phyloP scores from a whole-genome alignment of 2,797 vertebrate species.

The Furcifer pardalis region DNA sequence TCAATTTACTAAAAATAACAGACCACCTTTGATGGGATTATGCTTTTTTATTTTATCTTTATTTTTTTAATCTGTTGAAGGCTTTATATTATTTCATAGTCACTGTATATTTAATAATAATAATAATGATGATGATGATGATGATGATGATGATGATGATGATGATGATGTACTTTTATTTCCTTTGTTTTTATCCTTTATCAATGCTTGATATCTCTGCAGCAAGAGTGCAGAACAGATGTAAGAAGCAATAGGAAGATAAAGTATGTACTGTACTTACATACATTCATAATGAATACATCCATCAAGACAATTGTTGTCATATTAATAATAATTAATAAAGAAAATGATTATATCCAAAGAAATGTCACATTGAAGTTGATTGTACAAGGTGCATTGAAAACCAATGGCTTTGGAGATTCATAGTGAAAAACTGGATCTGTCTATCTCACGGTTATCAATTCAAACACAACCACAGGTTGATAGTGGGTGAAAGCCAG shows the following conservation, averaged over 20 bases:
- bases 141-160: no score
- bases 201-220: background rate
- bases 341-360: constrained; percentile 41
- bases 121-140: no score
- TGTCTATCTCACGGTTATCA: constrained; percentile 71
- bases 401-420: constrained; percentile 66
- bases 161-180: constrained; percentile 37
- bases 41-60: constrained; percentile 27
- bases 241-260: constrained; percentile 56
- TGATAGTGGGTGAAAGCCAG: constrained; percentile 55
- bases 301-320: constrained; percentile 43
- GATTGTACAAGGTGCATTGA: constrained; percentile 69
- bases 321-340: constrained; percentile 64
- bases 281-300: constrained; percentile 48
- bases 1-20: constrained; percentile 47
- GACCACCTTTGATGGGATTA: background rate
- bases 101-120: constrained; percentile 6
- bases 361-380: constrained; percentile 61
- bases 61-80: background rate
- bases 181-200: constrained; percentile 21
- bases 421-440: constrained; percentile 64
- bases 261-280: constrained; percentile 40
- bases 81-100: constrained; percentile 46
- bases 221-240: constrained; percentile 21
- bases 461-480: constrained; percentile 59